A percentile compares a stretch with the other conserved stretches of the same genome.
Evolutionary conservation across 2,797 vertebrate genomes (phyloP).

Genomic region (Botia kubotai): DNA sequence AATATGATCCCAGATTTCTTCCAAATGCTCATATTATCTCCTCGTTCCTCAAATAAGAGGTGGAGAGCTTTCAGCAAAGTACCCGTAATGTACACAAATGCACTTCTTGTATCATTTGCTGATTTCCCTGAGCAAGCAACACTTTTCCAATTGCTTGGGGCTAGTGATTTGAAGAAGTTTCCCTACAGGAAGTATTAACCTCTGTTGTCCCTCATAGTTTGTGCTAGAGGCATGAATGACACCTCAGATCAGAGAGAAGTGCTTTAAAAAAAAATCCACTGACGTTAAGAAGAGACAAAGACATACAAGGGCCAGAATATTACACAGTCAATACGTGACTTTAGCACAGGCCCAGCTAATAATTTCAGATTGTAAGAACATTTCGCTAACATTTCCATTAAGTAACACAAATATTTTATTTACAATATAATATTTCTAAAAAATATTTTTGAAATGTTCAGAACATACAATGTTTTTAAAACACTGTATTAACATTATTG

Average conservation of each 20-base stretch:
- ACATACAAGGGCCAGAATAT: too few relatives aligned
- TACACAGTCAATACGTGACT: not conserved
- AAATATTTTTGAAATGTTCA: too few relatives aligned
- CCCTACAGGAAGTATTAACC: not conserved
- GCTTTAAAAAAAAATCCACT: too few relatives aligned
- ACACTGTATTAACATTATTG: too few relatives aligned
- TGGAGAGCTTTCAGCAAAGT: slow-evolving; percentile 15
- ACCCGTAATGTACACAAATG: not conserved
- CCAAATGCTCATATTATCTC: slow-evolving; percentile 31
- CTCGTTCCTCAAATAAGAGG: slow-evolving; percentile 10
- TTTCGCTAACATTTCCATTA: too few relatives aligned
- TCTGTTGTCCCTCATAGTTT: not conserved
- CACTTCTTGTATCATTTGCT: not conserved
- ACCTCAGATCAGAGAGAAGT: too few relatives aligned
- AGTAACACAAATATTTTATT: too few relatives aligned
- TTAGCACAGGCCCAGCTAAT: not conserved
- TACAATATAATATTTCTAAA: too few relatives aligned
- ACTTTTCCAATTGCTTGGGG: not conserved
- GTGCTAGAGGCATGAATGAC: not conserved
- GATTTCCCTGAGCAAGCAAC: not conserved
- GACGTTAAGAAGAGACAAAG: too few relatives aligned
- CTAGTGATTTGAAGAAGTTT: not conserved
- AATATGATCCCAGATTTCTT: slow-evolving; percentile 40
- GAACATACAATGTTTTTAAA: too few relatives aligned
- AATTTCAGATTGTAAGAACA: too few relatives aligned